These are phyloP conservation scores for Drosophila bipectinata DNA, from an alignment of 1,140 invertebrate species.

Conservation along the genomic window DNA sequence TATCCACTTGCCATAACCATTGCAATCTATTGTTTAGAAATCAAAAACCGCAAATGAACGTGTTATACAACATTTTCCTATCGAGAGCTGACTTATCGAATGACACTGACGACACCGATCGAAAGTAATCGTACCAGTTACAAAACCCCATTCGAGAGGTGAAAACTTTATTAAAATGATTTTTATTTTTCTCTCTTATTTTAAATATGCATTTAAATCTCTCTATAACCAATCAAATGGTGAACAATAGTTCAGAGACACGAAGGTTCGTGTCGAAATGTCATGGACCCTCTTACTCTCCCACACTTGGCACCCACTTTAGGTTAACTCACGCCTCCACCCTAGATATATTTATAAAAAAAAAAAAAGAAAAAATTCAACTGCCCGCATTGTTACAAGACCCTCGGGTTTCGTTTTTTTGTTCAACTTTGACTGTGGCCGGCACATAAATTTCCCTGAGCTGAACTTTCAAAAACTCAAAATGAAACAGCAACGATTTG, in stretches of 20 bases:
- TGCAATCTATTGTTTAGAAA: background rate
- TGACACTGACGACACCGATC: constrained; percentile 11
- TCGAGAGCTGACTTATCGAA: constrained; percentile 20
- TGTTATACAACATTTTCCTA: constrained; percentile 16
- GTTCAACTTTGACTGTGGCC: constrained; percentile 29
- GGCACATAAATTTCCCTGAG: constrained; percentile 53
- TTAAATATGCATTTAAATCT: constrained; percentile 32
- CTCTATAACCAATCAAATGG: constrained; percentile 37
- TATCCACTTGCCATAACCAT: background rate
- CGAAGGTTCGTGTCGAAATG: constrained; percentile 62
- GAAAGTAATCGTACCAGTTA: constrained; percentile 29
- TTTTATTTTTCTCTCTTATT: background rate
- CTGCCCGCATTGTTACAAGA: constrained; percentile 53
- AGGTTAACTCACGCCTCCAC: constrained; percentile 22
- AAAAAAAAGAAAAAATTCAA: constrained; percentile 28
- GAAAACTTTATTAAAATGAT: constrained; percentile 46
- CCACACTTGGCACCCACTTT: constrained; percentile 32
- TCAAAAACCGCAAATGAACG: no score
- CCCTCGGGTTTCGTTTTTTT: constrained; percentile 31
- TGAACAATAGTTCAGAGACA: constrained; percentile 54
- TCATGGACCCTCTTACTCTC: constrained; percentile 50
- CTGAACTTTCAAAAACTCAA: constrained; percentile 59
- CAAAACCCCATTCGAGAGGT: constrained; percentile 34
- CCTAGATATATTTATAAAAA: background rate
- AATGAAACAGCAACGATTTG: constrained; percentile 63